Conservation (phyloP, 2,888 invertebrate species). For the Thyatira batis region DNA sequence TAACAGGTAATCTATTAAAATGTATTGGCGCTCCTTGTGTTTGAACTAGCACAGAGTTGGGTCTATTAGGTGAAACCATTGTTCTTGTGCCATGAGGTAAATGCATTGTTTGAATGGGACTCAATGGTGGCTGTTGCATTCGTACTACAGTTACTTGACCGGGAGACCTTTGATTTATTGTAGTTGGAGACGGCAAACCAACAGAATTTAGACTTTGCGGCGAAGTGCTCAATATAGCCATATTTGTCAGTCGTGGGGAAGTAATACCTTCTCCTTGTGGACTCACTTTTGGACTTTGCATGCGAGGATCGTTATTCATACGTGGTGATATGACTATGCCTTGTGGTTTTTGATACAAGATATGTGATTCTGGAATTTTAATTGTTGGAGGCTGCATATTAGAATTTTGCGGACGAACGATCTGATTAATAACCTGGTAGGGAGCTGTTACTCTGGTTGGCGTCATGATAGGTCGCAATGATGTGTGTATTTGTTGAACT, state of each 20-base stretch:
- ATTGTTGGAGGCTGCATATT: constrained; percentile 85
- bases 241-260: constrained; percentile 67
- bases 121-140: constrained; percentile 75
- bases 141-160: constrained; percentile 78
- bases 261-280: constrained; percentile 61
- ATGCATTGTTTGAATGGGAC: constrained; percentile 73
- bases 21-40: constrained; percentile 72
- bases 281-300: constrained; percentile 70
- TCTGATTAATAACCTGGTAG: constrained; percentile 74
- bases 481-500: constrained; percentile 48
- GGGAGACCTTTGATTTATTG: constrained; percentile 67
- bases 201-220: constrained; percentile 63
- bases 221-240: constrained; percentile 66
- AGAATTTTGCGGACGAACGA: constrained; percentile 63
- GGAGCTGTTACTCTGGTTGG: constrained; percentile 62
- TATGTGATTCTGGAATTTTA: constrained; percentile 83
- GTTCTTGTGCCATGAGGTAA: constrained; percentile 63
- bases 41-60: constrained; percentile 74
- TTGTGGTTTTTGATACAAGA: constrained; percentile 72
- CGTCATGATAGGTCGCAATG: constrained; percentile 59
- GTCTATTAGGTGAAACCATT: constrained; percentile 73
- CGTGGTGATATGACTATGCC: constrained; percentile 74
- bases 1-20: constrained; percentile 81
- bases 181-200: constrained; percentile 64
- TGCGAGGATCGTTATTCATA: constrained; percentile 61